These are phyloP conservation scores for Physocephala rufipes DNA, from an alignment of 2,888 invertebrate species.

Conservation along the genomic window DNA sequence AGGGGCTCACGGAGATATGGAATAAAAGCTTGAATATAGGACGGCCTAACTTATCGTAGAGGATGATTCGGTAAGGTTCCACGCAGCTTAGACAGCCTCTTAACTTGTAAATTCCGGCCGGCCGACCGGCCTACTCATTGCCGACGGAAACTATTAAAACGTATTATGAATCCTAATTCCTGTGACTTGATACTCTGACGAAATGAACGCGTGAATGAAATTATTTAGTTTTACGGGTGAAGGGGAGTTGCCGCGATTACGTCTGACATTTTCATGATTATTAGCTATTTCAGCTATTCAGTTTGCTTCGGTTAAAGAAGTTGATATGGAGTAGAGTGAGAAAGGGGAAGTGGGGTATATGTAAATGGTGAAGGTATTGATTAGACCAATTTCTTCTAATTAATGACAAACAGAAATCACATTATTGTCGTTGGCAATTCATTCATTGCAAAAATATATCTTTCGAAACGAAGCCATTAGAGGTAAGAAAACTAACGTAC, in stretches of 20 bases:
- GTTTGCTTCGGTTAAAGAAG: background rate
- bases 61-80: background rate
- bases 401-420: too few species aligned
- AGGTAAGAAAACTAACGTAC: too few species aligned
- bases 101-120: background rate
- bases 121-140: background rate
- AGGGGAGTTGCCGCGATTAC: too few species aligned
- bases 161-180: background rate
- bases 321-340: too few species aligned
- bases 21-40: background rate
- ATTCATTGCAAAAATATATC: too few species aligned
- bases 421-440: too few species aligned
- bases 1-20: background rate
- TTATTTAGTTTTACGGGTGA: background rate
- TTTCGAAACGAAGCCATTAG: too few species aligned
- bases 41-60: background rate
- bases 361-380: too few species aligned
- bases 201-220: background rate
- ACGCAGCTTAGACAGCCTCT: background rate
- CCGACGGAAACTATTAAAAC: constrained; percentile 6
- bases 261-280: background rate
- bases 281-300: background rate
- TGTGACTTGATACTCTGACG: background rate
- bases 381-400: too few species aligned
- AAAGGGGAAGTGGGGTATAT: background rate